Evolutionary conservation across 2,113 vertebrate species (phyloP).

Genomic region (Aleadryas rufinucha): DNA sequence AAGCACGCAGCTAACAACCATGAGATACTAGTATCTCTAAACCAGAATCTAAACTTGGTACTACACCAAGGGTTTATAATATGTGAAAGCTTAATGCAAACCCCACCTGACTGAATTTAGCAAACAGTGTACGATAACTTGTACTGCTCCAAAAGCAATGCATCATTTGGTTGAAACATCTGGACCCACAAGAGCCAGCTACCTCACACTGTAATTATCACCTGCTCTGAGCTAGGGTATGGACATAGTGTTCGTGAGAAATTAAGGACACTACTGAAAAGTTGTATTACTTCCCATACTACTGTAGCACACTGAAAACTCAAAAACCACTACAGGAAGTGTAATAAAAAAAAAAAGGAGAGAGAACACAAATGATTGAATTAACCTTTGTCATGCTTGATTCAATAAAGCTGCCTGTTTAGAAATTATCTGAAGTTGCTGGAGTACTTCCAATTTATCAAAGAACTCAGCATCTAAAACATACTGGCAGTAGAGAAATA

Average conservation of each 20-base stretch:
- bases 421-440: not conserved
- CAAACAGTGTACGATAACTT: accelerated
- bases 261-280: not conserved
- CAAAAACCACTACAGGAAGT: not conserved
- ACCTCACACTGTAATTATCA: not conserved
- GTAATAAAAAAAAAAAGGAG: not conserved
- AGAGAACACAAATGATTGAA: not conserved
- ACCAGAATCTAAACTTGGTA: not conserved
- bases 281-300: not conserved
- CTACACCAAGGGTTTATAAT: not conserved
- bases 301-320: not conserved
- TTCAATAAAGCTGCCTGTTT: not conserved
- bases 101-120: not conserved
- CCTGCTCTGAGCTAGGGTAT: not conserved
- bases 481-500: not conserved
- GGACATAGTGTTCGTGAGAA: not conserved
- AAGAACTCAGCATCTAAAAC: not conserved
- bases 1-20: not conserved
- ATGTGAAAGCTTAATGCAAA: not conserved
- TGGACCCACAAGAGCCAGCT: not conserved
- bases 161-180: not conserved
- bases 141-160: not conserved
- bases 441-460: not conserved
- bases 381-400: not conserved
- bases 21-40: not conserved